These are phyloP conservation scores for Conomelus anceps DNA, from an alignment of 2,888 invertebrate species.

Conservation along the genomic window DNA sequence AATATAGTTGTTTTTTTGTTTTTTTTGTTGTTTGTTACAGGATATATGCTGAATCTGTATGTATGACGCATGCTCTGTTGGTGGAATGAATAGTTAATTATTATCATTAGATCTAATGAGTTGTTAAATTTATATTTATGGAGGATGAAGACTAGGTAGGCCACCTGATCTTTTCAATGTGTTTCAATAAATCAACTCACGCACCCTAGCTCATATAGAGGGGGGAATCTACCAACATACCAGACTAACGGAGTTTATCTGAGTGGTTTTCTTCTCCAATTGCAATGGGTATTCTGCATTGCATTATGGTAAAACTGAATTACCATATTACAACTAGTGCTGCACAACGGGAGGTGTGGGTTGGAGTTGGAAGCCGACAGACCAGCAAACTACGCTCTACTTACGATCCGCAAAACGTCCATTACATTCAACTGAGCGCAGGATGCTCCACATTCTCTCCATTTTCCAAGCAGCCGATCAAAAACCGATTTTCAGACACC, in stretches of 20 bases:
- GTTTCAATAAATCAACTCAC: too few species aligned
- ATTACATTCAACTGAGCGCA: background rate
- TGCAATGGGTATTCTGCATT: background rate
- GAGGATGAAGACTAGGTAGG: too few species aligned
- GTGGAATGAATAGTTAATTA: too few species aligned
- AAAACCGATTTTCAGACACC: background rate
- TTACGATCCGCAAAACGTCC: background rate
- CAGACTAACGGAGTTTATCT: background rate
- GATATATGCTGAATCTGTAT: too few species aligned
- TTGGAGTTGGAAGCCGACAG: background rate
- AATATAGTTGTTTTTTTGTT: too few species aligned
- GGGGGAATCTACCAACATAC: background rate
- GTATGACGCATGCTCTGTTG: too few species aligned
- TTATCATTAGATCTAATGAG: too few species aligned
- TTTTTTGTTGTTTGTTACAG: too few species aligned
- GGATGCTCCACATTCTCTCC: background rate
- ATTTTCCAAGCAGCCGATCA: background rate
- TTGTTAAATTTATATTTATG: too few species aligned
- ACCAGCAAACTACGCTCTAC: background rate
- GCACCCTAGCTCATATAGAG: too few species aligned
- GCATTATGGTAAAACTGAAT: background rate
- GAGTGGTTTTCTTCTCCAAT: background rate
- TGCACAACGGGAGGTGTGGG: background rate
- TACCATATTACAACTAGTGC: background rate
- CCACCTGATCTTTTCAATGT: too few species aligned